Evolutionary conservation across 2,888 invertebrate species (phyloP), one percentile per base, ranked within the genome.

Genomic region (Acronicta aceris): DNA sequence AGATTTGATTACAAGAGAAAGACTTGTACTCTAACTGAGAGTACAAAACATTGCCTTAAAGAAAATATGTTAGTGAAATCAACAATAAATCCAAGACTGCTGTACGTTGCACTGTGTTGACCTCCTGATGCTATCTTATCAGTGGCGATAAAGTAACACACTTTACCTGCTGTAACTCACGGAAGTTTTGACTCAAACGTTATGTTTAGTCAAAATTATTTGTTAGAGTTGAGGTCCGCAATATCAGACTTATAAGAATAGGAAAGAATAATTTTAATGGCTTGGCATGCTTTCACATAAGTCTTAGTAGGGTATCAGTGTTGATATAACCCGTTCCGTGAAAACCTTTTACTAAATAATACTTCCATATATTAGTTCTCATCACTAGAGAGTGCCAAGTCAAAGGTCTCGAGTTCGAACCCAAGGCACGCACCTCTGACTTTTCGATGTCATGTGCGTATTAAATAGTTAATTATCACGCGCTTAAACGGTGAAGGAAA

Each of bases 51-150:
- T 46, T 62, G 42, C 60, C 63, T 71, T 72, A 65, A 72, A 66
- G 65, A 72, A 71, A 72, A 78, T 66, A 65, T 65, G 63, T 70
- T 62, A 76, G 70, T 70, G 70, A 78, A 73, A 76, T 67, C 74
- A 71, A 70, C 70, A 70, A 70, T 76, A 78, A 78, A 76, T 78
- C 71, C 45, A 36, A 59, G 50, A 46, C 47, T 72, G 65, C 59
- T 65, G 60, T 59, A 56, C 56, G 68, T 61, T 81, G 80, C 73
- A 81, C 81, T 72, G 66, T 61, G 71, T 73, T 82, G 84, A 86
- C 86, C 84, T 74, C 74, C 56, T 70, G 81, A 82, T 83, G 68
- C 76, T 82, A 87, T 86, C 86, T 86, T 87, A 87, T 87, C 86
- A 82, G 54, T 51, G 55, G 66, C 79, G 85, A 86, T 86, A 86